Conservation (phyloP, 2,113 vertebrate species). For the Sinocyclocheilus anophthalmus region DNA sequence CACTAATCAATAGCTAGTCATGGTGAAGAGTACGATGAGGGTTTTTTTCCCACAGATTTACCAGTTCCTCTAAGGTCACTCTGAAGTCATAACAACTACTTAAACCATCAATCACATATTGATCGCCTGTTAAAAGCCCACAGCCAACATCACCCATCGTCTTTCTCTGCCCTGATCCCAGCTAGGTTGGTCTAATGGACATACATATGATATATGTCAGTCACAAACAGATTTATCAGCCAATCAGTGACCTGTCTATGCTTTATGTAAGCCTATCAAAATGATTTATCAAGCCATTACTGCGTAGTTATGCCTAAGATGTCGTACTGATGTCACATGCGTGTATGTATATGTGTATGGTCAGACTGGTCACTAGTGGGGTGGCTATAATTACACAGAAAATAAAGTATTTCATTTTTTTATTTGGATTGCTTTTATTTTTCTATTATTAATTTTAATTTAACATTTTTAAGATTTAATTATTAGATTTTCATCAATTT, state of each 20-base stretch:
- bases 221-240: constrained; percentile 47
- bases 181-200: constrained; percentile 35
- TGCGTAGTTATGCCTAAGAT: neutral
- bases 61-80: constrained; percentile 43
- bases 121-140: constrained; percentile 54
- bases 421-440: too few species aligned
- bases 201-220: constrained; percentile 38
- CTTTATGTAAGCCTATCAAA: constrained; percentile 36
- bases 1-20: constrained; percentile 69
- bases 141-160: constrained; percentile 35
- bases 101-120: constrained; percentile 56
- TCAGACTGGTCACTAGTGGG: too few species aligned
- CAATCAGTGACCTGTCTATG: constrained; percentile 46
- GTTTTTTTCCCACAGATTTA: constrained; percentile 62
- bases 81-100: constrained; percentile 45
- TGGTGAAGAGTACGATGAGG: constrained; percentile 59
- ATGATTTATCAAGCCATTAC: constrained; percentile 51
- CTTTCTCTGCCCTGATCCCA: constrained; percentile 36
- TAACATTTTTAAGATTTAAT: too few species aligned
- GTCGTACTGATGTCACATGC: neutral
- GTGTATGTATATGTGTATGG: too few species aligned
- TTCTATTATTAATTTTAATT: too few species aligned
- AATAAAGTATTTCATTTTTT: too few species aligned
- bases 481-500: too few species aligned
- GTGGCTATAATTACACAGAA: too few species aligned